phyloP scores from a whole-genome alignment of 2,888 invertebrate genomes.

The Limnephilus lunatus region DNA sequence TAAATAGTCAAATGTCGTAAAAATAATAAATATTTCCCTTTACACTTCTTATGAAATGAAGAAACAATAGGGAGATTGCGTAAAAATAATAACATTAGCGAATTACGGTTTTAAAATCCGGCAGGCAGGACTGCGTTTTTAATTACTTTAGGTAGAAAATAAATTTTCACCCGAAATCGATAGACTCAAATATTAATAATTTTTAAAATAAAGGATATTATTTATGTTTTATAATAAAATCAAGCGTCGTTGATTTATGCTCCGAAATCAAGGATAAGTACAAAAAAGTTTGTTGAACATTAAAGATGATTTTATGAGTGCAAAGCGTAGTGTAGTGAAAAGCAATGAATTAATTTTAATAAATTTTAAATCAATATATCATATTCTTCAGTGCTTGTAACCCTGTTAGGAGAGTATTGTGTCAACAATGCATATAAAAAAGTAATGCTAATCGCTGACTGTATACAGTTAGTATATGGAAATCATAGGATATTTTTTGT shows the following conservation, averaged over 20 bases:
- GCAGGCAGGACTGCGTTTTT: too few species aligned
- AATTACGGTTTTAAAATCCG: too few species aligned
- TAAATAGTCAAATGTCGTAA: too few species aligned
- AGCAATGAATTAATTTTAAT: background rate
- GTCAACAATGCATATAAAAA: background rate
- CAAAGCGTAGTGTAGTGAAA: background rate
- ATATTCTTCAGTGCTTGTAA: background rate
- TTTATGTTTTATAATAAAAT: background rate
- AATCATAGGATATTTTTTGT: background rate
- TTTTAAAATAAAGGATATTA: background rate
- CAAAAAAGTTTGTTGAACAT: background rate
- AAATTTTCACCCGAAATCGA: too few species aligned
- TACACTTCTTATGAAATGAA: too few species aligned
- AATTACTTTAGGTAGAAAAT: too few species aligned
- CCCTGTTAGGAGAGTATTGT: too few species aligned
- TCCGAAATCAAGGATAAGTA: background rate
- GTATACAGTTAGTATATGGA: background rate
- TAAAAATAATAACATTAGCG: too few species aligned
- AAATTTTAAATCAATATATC: background rate
- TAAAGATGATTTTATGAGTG: background rate
- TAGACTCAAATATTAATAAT: too few species aligned
- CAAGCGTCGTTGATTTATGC: background rate
- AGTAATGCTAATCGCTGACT: background rate
- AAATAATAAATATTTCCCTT: too few species aligned
- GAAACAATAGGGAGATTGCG: too few species aligned